Conservation (phyloP, 2,113 vertebrate genomes). For the Beaufortia kweichowensis region DNA sequence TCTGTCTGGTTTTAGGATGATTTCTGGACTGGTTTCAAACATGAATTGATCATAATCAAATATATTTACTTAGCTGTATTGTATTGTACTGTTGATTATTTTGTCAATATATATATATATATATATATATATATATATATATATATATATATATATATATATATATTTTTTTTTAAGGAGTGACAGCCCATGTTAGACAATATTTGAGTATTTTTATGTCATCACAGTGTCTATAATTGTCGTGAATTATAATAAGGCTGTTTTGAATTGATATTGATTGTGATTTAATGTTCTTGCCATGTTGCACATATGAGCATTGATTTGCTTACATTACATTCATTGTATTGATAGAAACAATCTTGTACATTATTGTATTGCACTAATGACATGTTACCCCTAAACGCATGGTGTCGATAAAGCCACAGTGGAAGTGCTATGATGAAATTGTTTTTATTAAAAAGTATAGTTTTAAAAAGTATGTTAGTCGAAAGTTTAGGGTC, state of each 20-base stretch:
- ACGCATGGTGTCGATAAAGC: neutral
- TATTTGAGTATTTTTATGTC: neutral
- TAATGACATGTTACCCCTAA: neutral
- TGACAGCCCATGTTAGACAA: too few species aligned
- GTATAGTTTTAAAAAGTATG: too few species aligned
- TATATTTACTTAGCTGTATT: too few species aligned
- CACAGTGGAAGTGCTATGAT: neutral
- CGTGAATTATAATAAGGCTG: conserved; percentile 1
- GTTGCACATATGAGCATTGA: neutral
- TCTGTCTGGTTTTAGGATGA: too few species aligned
- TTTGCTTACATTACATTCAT: conserved; percentile 22
- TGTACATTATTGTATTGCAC: neutral
- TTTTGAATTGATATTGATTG: conserved; percentile 32
- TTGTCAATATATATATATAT: too few species aligned
- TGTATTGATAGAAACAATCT: neutral
- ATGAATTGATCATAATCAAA: too few species aligned
- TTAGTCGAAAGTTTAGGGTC: too few species aligned
- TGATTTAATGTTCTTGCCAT: neutral
- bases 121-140: too few species aligned
- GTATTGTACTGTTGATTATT: too few species aligned
- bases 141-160: too few species aligned
- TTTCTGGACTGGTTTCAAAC: too few species aligned
- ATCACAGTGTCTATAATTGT: neutral
- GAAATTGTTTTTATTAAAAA: neutral
- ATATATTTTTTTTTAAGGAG: too few species aligned